These are phyloP conservation scores for Notodonta ziczac DNA, from an alignment of 2,888 invertebrate genomes.

Conservation along the genomic window DNA sequence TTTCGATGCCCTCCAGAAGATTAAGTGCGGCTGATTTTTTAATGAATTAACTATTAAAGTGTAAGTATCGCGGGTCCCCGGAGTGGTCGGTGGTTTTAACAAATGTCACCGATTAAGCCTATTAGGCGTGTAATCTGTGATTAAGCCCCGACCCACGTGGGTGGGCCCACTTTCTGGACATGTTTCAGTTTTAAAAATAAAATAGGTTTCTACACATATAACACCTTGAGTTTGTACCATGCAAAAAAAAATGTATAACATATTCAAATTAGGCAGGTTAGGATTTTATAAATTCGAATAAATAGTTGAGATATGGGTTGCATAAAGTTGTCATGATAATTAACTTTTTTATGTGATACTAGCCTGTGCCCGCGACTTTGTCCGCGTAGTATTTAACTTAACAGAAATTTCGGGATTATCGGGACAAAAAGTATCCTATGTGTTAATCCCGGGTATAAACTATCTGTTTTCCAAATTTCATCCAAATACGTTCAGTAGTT, in stretches of 20 bases:
- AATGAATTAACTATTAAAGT: conserved; percentile 8
- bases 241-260: too few species aligned
- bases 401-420: too few species aligned
- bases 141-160: conserved; percentile 30
- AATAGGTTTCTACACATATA: too few species aligned
- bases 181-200: conserved; percentile 8
- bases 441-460: too few species aligned
- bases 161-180: conserved; percentile 36
- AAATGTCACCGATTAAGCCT: conserved; percentile 47
- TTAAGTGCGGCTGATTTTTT: conserved; percentile 2
- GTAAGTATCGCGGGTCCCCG: conserved; percentile 26
- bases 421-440: too few species aligned
- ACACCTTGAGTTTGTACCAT: too few species aligned
- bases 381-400: too few species aligned
- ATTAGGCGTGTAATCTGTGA: conserved; percentile 43
- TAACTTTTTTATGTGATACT: too few species aligned
- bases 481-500: too few species aligned
- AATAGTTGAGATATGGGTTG: not conserved
- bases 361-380: too few species aligned
- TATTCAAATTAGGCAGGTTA: not conserved
- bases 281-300: not conserved
- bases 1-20: conserved; percentile 2
- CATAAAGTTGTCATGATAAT: not conserved
- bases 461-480: too few species aligned
- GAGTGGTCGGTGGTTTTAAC: conserved; percentile 36